Evolutionary conservation across 2,888 invertebrate genomes (phyloP), one percentile per base, ranked within the genome.

Genomic region (Mesochorus sp.): DNA sequence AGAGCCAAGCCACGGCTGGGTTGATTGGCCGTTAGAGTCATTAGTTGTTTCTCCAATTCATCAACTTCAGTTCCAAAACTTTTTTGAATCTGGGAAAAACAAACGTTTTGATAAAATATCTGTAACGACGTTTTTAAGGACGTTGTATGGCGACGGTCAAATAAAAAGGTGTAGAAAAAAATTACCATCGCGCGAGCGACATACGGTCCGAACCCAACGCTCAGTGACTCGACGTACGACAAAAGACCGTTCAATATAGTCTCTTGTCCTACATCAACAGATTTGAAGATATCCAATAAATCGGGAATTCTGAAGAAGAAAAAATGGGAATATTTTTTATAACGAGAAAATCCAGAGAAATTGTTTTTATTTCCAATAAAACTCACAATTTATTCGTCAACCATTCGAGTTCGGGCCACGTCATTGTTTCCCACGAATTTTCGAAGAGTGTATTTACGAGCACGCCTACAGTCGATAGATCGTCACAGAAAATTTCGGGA

Each of bases 371-470:
- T 55, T 14, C 10, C 34, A n/a, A 44, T 8, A 3, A 31, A n/a
- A 93, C 94, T 93, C 89, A 95, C 95, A 94, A 91, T 88, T 93
- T 92, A 86, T 92, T 91, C 12, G 93, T 91, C 85, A 95, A 92
- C 95, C 96, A 96, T 72, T 94, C 93, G 79, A 95, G 91, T 87
- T 95, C 94, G 8, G 93, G 89, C 96, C 96, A 97, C 82, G 94
- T 93, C 79, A 94, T 93, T 53, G 84, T 85, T 47, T 88, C 86
- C 91, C 90, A 90, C 0, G 85, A 81, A 34, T 85, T 85, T 8
- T 82, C 77, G 51, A 90, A 87, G 80, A 95, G 95, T 57, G 94
- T 92, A 62, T 92, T 92, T 49, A 94, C 88, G 66, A 95, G 90
- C 83, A 93, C 90, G 62, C 93, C 92, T 82, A 94, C 92, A 19